Conservation (phyloP, 1,140 invertebrate species). For the Nebria ingens region DNA sequence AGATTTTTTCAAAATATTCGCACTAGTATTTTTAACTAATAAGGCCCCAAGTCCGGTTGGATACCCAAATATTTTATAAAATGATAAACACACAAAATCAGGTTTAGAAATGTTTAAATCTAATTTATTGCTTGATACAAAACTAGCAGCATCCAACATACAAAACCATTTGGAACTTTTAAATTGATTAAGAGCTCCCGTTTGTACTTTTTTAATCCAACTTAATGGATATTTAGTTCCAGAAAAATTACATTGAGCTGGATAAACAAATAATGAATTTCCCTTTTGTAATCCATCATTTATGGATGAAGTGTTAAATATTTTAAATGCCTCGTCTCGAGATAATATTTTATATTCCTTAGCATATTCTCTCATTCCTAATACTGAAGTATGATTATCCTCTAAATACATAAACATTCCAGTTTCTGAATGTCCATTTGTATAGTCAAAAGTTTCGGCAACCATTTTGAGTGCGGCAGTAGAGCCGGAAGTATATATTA, state of each 20-base stretch:
- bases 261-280: constrained; percentile 72
- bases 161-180: constrained; percentile 60
- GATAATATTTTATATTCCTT: constrained; percentile 23
- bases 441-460: constrained; percentile 60
- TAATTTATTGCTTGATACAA: constrained; percentile 65
- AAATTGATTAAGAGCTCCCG: constrained; percentile 44
- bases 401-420: constrained; percentile 71
- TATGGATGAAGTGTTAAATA: constrained; percentile 11
- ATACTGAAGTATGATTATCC: constrained; percentile 92
- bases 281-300: constrained; percentile 22
- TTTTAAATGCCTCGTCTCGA: constrained; percentile 26
- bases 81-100: constrained; percentile 87
- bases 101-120: constrained; percentile 63
- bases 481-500: constrained; percentile 87
- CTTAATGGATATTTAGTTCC: constrained; percentile 77
- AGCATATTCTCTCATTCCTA: constrained; percentile 66
- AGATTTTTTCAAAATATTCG: constrained; percentile 51
- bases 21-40: constrained; percentile 61
- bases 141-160: constrained; percentile 78
- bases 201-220: constrained; percentile 57
- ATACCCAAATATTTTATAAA: constrained; percentile 98
- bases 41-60: constrained; percentile 89
- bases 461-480: constrained; percentile 75
- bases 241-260: constrained; percentile 91
- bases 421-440: constrained; percentile 22